Evolutionary conservation across 2,113 vertebrate genomes (phyloP).

Genomic region (Rhinogobius similis): DNA sequence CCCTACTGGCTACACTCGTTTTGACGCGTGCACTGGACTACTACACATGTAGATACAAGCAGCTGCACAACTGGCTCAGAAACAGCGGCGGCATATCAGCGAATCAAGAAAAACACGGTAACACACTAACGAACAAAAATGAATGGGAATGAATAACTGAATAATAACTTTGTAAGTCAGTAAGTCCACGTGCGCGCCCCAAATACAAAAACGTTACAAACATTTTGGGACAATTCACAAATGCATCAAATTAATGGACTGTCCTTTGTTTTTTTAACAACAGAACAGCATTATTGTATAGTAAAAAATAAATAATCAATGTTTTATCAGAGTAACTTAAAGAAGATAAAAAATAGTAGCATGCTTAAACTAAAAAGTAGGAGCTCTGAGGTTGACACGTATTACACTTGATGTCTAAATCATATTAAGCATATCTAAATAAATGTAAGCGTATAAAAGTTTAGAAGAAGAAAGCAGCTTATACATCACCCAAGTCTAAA

Average conservation of each 20-base stretch:
- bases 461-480: background rate
- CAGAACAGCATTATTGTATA: background rate
- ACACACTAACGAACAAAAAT: fast-evolving
- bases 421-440: constrained; percentile 19
- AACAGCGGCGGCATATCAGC: constrained; percentile 11
- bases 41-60: constrained; percentile 42
- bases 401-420: constrained; percentile 44
- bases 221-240: background rate
- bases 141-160: background rate
- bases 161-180: background rate
- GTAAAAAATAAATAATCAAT: background rate
- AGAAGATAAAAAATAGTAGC: background rate
- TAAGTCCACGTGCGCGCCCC: background rate
- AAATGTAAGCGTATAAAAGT: background rate
- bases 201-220: background rate
- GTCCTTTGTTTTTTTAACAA: background rate
- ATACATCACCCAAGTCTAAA: background rate
- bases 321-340: background rate
- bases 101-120: constrained; percentile 3
- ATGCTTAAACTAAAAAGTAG: background rate
- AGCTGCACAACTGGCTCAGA: constrained; percentile 45
- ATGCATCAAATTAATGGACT: background rate
- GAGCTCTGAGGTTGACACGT: constrained; percentile 44
- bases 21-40: constrained; percentile 31
- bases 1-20: constrained; percentile 80